phyloP scores from a whole-genome alignment of 2,113 vertebrate genomes.

The Polyodon spathula region DNA sequence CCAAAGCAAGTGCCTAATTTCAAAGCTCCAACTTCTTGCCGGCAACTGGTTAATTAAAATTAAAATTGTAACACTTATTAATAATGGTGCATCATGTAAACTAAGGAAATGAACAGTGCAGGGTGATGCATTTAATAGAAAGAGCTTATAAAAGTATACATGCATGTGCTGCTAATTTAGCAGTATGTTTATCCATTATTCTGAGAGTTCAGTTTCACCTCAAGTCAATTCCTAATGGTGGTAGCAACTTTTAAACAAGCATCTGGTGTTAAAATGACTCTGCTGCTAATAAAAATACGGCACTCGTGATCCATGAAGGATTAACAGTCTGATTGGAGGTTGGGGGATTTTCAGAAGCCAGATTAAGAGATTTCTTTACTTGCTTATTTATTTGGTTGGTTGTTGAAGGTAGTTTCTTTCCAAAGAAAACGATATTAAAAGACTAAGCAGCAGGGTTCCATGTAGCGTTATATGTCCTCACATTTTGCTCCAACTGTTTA shows the following conservation, averaged over 20 bases:
- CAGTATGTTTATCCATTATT: neutral
- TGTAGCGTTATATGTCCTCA: too few species aligned
- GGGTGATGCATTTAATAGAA: conserved; percentile 7
- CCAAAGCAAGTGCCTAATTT: neutral
- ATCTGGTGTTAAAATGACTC: neutral
- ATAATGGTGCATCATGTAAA: neutral
- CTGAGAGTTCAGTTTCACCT: neutral
- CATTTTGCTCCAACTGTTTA: too few species aligned
- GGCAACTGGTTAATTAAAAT: too few species aligned
- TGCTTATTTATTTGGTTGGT: too few species aligned
- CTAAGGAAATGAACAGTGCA: neutral
- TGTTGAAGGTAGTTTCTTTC: too few species aligned
- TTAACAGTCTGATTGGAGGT: too few species aligned
- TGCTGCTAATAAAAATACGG: neutral
- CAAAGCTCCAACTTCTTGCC: neutral
- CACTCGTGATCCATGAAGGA: too few species aligned
- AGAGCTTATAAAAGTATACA: conserved; percentile 17
- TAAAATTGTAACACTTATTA: neutral
- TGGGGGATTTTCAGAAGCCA: too few species aligned
- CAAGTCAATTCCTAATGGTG: too few species aligned
- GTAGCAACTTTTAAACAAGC: neutral
- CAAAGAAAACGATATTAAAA: too few species aligned
- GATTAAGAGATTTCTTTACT: too few species aligned
- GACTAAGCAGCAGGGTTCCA: too few species aligned
- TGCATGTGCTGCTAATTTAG: conserved; percentile 7